Evolutionary conservation across 2,888 invertebrate genomes (phyloP).

Genomic region (Scaptomyza polygonia): DNA sequence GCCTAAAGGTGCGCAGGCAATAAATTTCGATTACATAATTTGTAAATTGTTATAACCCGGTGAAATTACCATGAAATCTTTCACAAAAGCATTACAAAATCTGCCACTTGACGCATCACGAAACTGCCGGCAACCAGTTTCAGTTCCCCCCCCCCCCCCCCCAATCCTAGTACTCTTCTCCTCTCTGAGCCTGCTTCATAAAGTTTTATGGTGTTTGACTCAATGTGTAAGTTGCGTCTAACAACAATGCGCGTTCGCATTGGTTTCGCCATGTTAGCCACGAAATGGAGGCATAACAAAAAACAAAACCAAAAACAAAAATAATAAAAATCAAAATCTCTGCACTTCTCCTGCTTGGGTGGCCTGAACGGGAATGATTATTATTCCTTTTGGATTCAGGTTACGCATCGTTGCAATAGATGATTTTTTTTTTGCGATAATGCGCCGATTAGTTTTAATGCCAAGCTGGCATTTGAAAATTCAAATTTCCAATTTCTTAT

Average conservation of each 20-base stretch:
- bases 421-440: constrained; percentile 51
- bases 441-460: constrained; percentile 69
- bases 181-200: constrained; percentile 49
- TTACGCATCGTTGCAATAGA: constrained; percentile 73
- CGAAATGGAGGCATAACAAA: constrained; percentile 23
- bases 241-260: constrained; percentile 54
- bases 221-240: constrained; percentile 41
- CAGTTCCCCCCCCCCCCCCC: too few species aligned
- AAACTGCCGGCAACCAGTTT: constrained; percentile 20
- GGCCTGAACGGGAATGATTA: constrained; percentile 35
- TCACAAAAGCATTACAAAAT: constrained; percentile 74
- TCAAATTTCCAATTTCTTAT: constrained; percentile 18
- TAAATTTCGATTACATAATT: constrained; percentile 83
- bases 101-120: constrained; percentile 68
- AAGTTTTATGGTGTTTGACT: constrained; percentile 75
- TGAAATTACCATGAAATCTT: constrained; percentile 80
- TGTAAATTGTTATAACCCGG: constrained; percentile 81
- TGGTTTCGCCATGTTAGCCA: constrained; percentile 63
- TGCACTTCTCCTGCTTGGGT: constrained; percentile 72
- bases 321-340: constrained; percentile 7
- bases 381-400: constrained; percentile 10
- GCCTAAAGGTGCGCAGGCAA: constrained; percentile 56
- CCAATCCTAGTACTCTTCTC: too few species aligned
- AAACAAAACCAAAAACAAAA: too few species aligned
- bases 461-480: constrained; percentile 28